Base-by-base conservation (phyloP, 2,113 vertebrate genomes). In the Colossoma macropomum region DNA sequence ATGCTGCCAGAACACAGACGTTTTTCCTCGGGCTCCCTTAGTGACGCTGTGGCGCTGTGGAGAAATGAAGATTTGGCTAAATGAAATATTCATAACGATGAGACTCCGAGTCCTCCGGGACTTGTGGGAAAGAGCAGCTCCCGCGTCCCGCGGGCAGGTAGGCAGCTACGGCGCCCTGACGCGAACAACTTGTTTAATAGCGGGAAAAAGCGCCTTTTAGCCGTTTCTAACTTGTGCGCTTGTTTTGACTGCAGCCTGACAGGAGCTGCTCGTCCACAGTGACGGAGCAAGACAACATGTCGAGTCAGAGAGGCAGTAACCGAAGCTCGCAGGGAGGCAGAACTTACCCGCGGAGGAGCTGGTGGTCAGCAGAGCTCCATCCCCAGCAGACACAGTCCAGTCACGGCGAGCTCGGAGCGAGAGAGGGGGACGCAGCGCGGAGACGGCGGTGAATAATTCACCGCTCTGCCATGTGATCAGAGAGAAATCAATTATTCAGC, bases 401-500 rank as follows among this genome's bases (percentile, higher is more conserved):
- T n/a, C 77, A 52, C 16, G 25, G 45, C 19, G 15, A 79, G 59
- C 50, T 32, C 69, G 74, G 8, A 2, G 54, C 19, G 59, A 27
- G n/a, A 3, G 23, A 23, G 19, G 1, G 50, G 60, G 75, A 48
- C 62, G 65, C 70, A 74, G 62, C 27, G 70, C 23, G 45, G 81
- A 28, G 54, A 27, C 16, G 32, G 7, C 54, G 4, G 52, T 90
- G 87, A 86, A 88, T 86, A 83, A 87, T 90, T 89, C 88, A 89
- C 71, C 56, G 74, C 70, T 69, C 82, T 62, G 25, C 21, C 90
- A 91, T 85, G 87, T 91, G 91, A 92, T 77, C 86, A 25, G 50
- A 38, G 60, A 28, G 12, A 75, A 77, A 85, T 94, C 0, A 86
- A 93, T 91, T 92, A 94, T 92, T 92, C 80, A 93, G 27, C 82